A percentile compares a stretch with the other conserved stretches of the same genome.
phyloP scores from a whole-genome alignment of 92 coral and sea anemone species.

The Scolanthus callimorphus region DNA sequence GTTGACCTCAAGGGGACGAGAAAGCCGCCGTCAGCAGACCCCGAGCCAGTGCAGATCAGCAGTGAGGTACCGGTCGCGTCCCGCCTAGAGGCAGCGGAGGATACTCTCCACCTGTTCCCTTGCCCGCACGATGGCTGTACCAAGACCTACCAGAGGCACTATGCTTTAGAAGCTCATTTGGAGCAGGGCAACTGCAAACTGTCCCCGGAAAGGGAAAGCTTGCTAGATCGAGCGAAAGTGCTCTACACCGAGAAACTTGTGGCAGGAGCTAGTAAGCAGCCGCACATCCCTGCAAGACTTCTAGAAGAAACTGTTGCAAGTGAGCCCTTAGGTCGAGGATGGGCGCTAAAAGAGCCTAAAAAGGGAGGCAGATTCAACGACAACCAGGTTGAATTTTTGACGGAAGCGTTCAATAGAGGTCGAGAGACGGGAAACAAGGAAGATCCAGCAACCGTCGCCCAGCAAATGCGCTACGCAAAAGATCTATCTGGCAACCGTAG shows the following conservation, averaged over 20 bases:
- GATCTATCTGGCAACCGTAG: slow-evolving; percentile 33
- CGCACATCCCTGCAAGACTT: slow-evolving; percentile 12
- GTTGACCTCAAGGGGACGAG: not conserved
- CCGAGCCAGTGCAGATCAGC: too few species aligned
- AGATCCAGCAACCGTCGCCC: slow-evolving; percentile 47
- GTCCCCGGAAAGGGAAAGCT: slow-evolving; percentile 19
- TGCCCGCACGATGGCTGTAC: slow-evolving; percentile 22
- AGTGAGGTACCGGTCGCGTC: not conserved
- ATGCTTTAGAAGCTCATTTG: slow-evolving; percentile 18
- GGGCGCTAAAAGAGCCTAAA: slow-evolving; percentile 37
- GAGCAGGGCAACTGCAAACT: slow-evolving; percentile 28
- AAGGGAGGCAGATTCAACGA: slow-evolving; percentile 28
- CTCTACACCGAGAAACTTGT: slow-evolving; percentile 22
- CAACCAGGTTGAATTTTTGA: too few species aligned
- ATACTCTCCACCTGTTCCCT: slow-evolving; percentile 14
- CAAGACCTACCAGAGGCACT: slow-evolving; percentile 17
- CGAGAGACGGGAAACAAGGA: slow-evolving; percentile 44
- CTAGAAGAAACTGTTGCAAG: too few species aligned
- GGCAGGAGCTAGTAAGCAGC: too few species aligned
- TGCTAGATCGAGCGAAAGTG: slow-evolving; percentile 36
- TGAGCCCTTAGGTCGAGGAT: too few species aligned
- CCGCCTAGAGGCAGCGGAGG: not conserved
- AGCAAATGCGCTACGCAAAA: slow-evolving; percentile 41
- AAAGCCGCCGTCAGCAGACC: not conserved
- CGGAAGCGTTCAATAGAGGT: too few species aligned